Evolutionary conservation across 2,113 vertebrate genomes (phyloP).

Genomic region (Pelecanus crispus): DNA sequence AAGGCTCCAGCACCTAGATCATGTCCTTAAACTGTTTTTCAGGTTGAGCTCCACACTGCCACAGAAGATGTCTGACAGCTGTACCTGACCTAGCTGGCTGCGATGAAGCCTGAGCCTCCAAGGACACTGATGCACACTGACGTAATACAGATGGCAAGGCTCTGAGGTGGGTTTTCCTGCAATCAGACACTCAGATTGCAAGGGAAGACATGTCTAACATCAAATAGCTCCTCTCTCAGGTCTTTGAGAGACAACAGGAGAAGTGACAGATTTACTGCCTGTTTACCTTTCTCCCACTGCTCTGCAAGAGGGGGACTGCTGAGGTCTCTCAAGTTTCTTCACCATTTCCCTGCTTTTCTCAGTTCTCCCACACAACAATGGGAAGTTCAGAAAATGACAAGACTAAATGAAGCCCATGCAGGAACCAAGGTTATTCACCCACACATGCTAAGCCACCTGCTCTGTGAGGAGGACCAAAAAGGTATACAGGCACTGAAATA

Average conservation of each 20-base stretch:
- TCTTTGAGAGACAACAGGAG: background rate
- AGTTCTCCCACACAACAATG: background rate
- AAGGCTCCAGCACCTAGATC: background rate
- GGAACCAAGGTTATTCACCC: background rate
- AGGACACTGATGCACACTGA: background rate
- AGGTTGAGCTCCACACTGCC: background rate
- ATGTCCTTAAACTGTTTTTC: background rate
- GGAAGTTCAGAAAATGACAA: background rate
- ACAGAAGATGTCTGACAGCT: background rate
- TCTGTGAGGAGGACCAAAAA: background rate
- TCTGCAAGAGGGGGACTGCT: background rate
- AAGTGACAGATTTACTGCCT: background rate
- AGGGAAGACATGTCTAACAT: background rate
- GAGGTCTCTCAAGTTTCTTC: background rate
- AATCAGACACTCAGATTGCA: background rate
- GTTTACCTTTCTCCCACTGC: background rate
- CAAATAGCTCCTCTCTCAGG: background rate
- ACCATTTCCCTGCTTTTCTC: background rate
- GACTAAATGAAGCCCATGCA: rapidly evolving
- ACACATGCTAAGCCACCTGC: background rate
- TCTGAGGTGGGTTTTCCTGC: background rate
- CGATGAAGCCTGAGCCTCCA: background rate
- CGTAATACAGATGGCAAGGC: background rate
- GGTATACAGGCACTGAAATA: background rate
- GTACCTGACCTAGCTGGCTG: background rate